Evolutionary conservation across 2,113 vertebrate genomes (phyloP), one percentile per base, ranked within the genome.

Genomic region (Sceloporus tristichus): DNA sequence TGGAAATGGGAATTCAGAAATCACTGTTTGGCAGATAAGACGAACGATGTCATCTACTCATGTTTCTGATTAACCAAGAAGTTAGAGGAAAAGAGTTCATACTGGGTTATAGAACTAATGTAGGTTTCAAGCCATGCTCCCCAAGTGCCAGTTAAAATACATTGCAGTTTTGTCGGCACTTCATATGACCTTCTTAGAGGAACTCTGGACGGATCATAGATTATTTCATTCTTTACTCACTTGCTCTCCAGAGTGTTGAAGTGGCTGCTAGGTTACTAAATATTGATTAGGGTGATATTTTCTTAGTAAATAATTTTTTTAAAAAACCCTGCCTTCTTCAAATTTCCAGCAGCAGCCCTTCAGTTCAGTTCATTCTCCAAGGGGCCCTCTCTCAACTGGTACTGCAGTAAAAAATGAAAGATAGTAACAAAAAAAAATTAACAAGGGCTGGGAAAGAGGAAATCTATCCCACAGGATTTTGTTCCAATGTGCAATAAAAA

Each of bases 211-310:
- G 40, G 27, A 74, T 62, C 34, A 82, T 54, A 77, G 68, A 13
- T 42, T 74, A 54, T 53, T 87, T 80, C 70, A 59, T 42, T 84
- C 29, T 88, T 84, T 38, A 34, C 4, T 84, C 34, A 40, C 4
- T 80, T 42, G 2, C 40, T 62, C 40, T 90, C 87, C 59, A 66
- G 71, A 19, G 48, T 86, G 74, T 66, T 76, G 25, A 68, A 73
- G 25, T 68, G 90, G 74, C 82, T 89, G 79, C 27, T 84, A 40
- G 76, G 74, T 48, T 88, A 14, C 66, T 85, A 86, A 91, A 82
- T 83, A 77, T 84, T 40, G 66, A 87, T 82, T 42, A 59, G 27
- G 14, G 70, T 82, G 84, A 10, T 56, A 79, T 76, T 84, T 81
- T 79, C 71, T 10, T 53, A 73, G 23, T 2, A 14, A 80, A 59